Evolutionary conservation across 2,888 invertebrate genomes (phyloP), one percentile per base, ranked within the genome.

Genomic region (Orchesella flavescens): DNA sequence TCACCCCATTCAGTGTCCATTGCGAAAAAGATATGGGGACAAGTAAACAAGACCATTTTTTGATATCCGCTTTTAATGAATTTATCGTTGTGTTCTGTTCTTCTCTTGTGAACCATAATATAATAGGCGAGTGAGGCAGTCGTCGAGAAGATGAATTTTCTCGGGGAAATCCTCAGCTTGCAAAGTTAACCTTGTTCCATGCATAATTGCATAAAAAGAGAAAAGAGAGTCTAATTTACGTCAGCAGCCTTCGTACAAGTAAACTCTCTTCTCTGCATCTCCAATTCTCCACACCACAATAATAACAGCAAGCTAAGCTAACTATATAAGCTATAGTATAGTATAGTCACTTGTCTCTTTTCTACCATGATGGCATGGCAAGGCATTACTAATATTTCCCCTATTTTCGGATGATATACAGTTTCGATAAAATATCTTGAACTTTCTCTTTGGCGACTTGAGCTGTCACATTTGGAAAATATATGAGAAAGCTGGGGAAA

Each of bases 381-480:
- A 2, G 19, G 68, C 17, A 21, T 44, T 43, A 46, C 46, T 46
- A 68, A 44, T 44, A 19, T 68, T 12, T 9, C 21, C 68, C 13
- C 17, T 63, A 34, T 34, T 34, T 34, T 57, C 24, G 78, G 78
- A 78, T 78, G 78, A 78, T 78, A 61, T 71, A 78, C 43, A 69
- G 78, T 78, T 71, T 71, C 78, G 78, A 78, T 78, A 78, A 78
- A 78, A 78, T 78, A 78, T 71, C 78, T 71, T 71, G 78, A 78
- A 78, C 78, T 78, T 78, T 78, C 78, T 78, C 78, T 34, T 34
- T 78, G 78, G 78, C 78, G 69, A 69, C 78, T 78, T 59, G 69
- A 61, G 78, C 78, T 78, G 78, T 78, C 78, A 78, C 78, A 78
- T 78, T 78, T 78, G 78, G 78, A 53, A 78, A 78, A 78, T 78